Conservation (phyloP, 2,797 vertebrate species). For the Delichon dasypus region DNA sequence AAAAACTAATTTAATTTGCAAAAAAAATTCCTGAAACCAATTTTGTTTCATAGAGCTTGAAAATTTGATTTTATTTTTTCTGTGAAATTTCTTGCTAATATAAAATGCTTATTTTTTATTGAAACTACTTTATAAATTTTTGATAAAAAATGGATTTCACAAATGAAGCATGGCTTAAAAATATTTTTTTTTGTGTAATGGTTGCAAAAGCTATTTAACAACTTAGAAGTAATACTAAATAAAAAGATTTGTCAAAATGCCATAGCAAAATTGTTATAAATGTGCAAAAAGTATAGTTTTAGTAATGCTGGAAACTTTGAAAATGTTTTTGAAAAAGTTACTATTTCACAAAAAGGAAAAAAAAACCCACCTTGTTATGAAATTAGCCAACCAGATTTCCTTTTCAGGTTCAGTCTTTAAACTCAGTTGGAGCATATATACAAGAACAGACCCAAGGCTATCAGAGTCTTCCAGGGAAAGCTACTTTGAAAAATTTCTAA, state of each 20-base stretch:
- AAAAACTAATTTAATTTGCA: not conserved
- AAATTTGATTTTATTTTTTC: not conserved
- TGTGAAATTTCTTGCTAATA: not conserved
- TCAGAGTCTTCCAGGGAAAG: not conserved
- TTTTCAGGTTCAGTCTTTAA: not conserved
- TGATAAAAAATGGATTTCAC: not conserved
- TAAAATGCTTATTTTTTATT: not conserved
- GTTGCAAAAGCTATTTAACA: not conserved
- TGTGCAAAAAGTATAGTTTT: not conserved
- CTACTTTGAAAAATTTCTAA: not conserved
- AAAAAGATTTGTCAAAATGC: not conserved
- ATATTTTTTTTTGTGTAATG: not conserved
- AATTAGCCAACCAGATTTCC: not conserved
- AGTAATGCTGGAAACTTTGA: not conserved
- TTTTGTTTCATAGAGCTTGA: not conserved
- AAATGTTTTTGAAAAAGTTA: not conserved
- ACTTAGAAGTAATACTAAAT: not conserved
- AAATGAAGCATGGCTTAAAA: not conserved
- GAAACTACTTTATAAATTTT: not conserved
- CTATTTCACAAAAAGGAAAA: not conserved
- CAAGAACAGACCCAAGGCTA: not conserved
- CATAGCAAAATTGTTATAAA: not conserved
- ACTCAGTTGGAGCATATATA: not conserved
- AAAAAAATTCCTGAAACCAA: accelerated
- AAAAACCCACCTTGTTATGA: not conserved